Conservation (phyloP, 1,140 invertebrate species). For the Ptiloglossa arizonensis region DNA sequence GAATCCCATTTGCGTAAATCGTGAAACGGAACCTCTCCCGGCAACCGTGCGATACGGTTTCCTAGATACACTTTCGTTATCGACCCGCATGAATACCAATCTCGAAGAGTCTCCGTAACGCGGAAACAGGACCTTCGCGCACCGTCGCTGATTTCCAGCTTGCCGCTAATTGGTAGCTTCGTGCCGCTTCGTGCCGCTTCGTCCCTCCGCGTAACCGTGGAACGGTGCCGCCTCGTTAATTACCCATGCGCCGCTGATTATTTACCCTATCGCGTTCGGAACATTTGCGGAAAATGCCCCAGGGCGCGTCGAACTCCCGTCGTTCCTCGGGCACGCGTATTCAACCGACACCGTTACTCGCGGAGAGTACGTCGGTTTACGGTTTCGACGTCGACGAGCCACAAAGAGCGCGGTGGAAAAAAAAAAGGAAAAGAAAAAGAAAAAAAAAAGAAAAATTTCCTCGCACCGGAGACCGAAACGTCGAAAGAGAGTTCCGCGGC, state of each 20-base stretch:
- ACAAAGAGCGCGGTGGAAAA: too few species aligned
- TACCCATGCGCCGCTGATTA: slow-evolving; percentile 11
- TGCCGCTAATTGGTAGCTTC: slow-evolving; percentile 33
- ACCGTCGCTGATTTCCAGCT: slow-evolving; percentile 1
- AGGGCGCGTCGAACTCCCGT: too few species aligned
- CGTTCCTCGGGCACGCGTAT: neutral
- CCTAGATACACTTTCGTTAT: slow-evolving; percentile 33
- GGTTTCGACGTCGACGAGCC: too few species aligned
- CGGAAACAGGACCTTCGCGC: slow-evolving; percentile 4
- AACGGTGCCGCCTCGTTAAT: slow-evolving; percentile 25
- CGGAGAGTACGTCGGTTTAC: too few species aligned
- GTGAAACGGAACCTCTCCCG: slow-evolving; percentile 1
- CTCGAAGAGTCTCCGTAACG: neutral
- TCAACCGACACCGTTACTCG: too few species aligned
- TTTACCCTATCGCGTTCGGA: neutral
- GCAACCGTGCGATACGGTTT: slow-evolving; percentile 13
- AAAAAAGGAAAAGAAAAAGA: too few species aligned
- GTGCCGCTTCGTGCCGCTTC: slow-evolving; percentile 6
- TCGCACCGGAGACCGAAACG: too few species aligned
- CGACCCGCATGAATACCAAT: slow-evolving; percentile 14
- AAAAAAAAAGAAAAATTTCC: too few species aligned
- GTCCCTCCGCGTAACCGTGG: neutral
- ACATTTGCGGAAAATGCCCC: neutral
- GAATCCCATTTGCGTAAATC: slow-evolving; percentile 21
- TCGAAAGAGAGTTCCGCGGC: too few species aligned